phyloP scores from a whole-genome alignment of 2,888 invertebrate genomes.

The Crossocerus cetratus region DNA sequence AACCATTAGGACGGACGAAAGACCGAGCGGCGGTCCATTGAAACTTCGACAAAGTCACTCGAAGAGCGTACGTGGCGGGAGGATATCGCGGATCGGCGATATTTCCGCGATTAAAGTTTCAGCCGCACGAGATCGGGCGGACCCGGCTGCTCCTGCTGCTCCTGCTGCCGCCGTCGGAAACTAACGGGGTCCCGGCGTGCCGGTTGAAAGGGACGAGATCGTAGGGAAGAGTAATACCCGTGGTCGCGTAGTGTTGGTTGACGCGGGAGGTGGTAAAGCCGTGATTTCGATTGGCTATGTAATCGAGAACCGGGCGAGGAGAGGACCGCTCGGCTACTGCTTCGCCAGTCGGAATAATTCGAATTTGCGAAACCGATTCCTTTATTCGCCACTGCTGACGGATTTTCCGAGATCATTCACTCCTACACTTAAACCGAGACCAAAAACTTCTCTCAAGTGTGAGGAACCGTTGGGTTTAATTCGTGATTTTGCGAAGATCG shows the following conservation, averaged over 20 bases:
- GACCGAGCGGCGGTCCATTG: not conserved
- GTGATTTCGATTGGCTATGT: slow-evolving; percentile 2
- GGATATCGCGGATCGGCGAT: slow-evolving; percentile 30
- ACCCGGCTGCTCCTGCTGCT: too few relatives aligned
- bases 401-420: too few relatives aligned
- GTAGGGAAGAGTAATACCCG: not conserved
- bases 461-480: too few relatives aligned
- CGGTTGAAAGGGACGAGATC: not conserved
- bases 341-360: not conserved
- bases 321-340: not conserved
- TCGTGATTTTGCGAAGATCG: too few relatives aligned
- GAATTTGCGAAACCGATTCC: too few relatives aligned
- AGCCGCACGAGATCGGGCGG: slow-evolving; percentile 10
- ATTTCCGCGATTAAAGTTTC: slow-evolving; percentile 38
- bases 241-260: not conserved
- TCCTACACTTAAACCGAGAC: too few relatives aligned
- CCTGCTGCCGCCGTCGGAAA: slow-evolving; percentile 3
- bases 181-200: not conserved
- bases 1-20: slow-evolving; percentile 14
- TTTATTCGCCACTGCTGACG: too few relatives aligned
- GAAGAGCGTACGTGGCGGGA: slow-evolving; percentile 18
- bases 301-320: not conserved
- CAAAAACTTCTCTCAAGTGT: too few relatives aligned
- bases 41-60: slow-evolving; percentile 20
- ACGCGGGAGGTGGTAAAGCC: not conserved